Evolutionary conservation across 2,797 vertebrate species (phyloP), one percentile per base, ranked within the genome.

Genomic region (Amazona finschi): DNA sequence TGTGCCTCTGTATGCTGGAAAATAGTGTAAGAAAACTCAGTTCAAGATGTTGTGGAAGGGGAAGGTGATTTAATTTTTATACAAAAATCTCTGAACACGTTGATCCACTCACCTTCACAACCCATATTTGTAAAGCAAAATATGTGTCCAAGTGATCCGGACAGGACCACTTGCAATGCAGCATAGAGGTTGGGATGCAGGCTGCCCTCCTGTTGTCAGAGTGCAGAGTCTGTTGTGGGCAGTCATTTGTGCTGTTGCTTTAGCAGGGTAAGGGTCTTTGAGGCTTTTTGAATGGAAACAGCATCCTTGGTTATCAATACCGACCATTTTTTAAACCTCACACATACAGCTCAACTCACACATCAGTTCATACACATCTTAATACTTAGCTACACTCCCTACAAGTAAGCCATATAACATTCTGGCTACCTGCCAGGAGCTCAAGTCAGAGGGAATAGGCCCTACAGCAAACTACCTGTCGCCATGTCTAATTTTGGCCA

Each of bases 1-100:
- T 3, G 6, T 70, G 72, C n/a, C 43, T 49, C 36, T 0, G 0
- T 3, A 11, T 17, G 25, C 2, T 72, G 33, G 25, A 44, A 53
- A 76, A 44, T 1, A 38, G 41, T 1, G 5, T 43, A 15, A 61
- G 31, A 64, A 12, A 12, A 43, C 46, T 27, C 49, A 12, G 9
- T 9, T 11, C 44, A 4, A 43, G 22, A 5, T n/a, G 11, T 47
- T 50, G 2, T 2, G 8, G 60, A 62, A 47, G 19, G 9, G 24
- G 33, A 62, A 20, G n/a, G 16, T 21, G 36, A 7, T 36, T 83
- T 30, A 5, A 33, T 64, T 52, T 39, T 55, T 38, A 19, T 5
- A 3, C 7, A 36, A 22, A 25, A 62, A 41, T 20, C 41, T 41
- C 31, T 12, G 15, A 38, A 39, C 38, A 28, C 3, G 0, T 31